Conservation (phyloP, 1,140 invertebrate genomes). For the Drosophila seguyi region DNA sequence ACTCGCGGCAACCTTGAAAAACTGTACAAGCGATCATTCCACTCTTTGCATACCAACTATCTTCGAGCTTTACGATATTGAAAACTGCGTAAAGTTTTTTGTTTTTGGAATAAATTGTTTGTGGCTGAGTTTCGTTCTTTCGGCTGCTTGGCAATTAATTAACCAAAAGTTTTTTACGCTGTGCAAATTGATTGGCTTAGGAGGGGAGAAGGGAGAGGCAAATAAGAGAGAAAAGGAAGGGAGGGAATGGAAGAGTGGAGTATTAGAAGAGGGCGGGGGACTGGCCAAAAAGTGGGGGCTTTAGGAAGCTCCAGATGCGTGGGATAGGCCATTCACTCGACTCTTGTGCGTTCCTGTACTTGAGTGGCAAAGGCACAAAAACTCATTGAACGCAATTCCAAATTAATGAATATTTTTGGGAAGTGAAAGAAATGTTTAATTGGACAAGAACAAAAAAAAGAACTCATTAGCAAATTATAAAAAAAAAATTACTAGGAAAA, state of each 20-base stretch:
- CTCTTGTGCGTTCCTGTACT: slow-evolving; percentile 43
- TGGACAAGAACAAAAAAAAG: not conserved
- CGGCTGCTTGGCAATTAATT: slow-evolving; percentile 70
- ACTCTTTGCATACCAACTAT: slow-evolving; percentile 79
- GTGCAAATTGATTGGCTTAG: slow-evolving; percentile 67
- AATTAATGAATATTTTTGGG: slow-evolving; percentile 57
- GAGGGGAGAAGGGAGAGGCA: not conserved
- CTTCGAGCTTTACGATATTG: slow-evolving; percentile 9
- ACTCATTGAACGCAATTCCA: slow-evolving; percentile 49
- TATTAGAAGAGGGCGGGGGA: too few relatives aligned
- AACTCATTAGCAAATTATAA: slow-evolving; percentile 19
- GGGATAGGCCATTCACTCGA: slow-evolving; percentile 36
- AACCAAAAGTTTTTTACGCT: slow-evolving; percentile 59
- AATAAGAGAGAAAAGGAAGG: not conserved
- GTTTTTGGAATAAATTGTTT: slow-evolving; percentile 60
- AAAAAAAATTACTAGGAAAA: not conserved
- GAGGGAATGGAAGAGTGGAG: not conserved
- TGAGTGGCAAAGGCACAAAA: slow-evolving; percentile 34
- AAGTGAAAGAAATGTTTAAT: slow-evolving; percentile 5
- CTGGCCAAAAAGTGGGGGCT: slow-evolving; percentile 6
- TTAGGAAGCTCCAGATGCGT: slow-evolving; percentile 30
- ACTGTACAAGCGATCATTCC: slow-evolving; percentile 80
- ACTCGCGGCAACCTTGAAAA: slow-evolving; percentile 75
- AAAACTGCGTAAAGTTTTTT: slow-evolving; percentile 48
- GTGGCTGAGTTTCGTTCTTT: slow-evolving; percentile 60